A percentile compares a stretch with the other conserved stretches of the same genome.
Conservation (phyloP, 2,797 vertebrate species). For the Tinamus major region DNA sequence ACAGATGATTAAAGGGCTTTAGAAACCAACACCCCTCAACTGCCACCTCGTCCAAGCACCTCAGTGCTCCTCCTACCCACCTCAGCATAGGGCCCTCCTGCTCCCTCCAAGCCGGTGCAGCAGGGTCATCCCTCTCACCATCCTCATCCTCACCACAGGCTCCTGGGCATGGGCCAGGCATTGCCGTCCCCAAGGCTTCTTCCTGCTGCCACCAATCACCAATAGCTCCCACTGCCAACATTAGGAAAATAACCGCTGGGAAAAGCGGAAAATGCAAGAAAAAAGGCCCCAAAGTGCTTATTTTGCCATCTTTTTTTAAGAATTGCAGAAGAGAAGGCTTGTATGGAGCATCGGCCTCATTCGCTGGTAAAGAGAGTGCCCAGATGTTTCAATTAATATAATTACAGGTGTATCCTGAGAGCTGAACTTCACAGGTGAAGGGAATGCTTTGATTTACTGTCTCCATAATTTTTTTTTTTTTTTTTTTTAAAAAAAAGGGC, state of each 20-base stretch:
- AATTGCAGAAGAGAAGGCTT: not conserved
- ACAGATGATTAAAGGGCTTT: not conserved
- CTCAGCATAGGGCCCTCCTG: not conserved
- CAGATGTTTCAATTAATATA: constrained; percentile 7
- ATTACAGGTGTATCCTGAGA: not conserved
- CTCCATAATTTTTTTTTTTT: not conserved
- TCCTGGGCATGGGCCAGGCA: too few species aligned
- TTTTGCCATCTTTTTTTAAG: not conserved
- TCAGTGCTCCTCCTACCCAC: not conserved
- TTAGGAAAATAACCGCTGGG: not conserved
- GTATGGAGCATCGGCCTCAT: not conserved
- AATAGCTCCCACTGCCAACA: not conserved
- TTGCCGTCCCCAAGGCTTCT: too few species aligned
- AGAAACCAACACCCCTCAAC: rapidly evolving
- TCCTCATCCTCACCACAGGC: too few species aligned
- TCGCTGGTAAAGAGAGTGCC: not conserved
- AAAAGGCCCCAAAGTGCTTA: not conserved
- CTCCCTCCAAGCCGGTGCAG: not conserved
- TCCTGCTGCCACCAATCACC: not conserved
- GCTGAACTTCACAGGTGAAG: not conserved
- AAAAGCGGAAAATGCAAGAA: not conserved
- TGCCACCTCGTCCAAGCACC: not conserved
- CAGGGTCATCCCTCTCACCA: too few species aligned
- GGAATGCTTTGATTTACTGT: not conserved
- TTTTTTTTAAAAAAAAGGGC: not conserved